A percentile compares a stretch with the other conserved stretches of the same genome.
These are phyloP conservation scores for Synergus japonicus DNA, from an alignment of 2,888 invertebrate genomes.

Conservation along the genomic window DNA sequence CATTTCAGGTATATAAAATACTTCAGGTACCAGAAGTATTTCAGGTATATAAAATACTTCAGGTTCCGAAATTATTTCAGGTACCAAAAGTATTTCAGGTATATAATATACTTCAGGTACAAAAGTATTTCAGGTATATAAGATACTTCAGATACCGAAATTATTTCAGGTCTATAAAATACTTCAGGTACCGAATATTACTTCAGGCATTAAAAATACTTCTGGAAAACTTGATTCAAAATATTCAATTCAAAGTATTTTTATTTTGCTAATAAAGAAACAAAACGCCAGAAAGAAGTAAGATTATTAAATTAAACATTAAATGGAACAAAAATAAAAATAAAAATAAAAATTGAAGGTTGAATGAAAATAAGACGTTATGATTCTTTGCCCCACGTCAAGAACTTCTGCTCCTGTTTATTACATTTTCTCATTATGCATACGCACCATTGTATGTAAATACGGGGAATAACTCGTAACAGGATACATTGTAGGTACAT, in stretches of 20 bases:
- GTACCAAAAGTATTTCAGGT: not conserved
- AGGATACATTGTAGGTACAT: constrained; percentile 21
- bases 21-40: not conserved
- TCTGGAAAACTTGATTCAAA: too few species aligned
- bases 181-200: not conserved
- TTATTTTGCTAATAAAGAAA: not conserved
- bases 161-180: too few species aligned
- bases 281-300: not conserved
- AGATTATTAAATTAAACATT: not conserved
- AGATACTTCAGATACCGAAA: not conserved
- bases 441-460: constrained; percentile 32
- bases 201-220: not conserved
- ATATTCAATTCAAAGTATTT: not conserved
- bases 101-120: too few species aligned
- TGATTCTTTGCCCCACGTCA: not conserved
- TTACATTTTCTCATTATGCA: constrained; percentile 19
- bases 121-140: not conserved
- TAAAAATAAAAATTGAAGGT: not conserved
- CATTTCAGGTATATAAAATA: too few species aligned
- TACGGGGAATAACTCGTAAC: not conserved
- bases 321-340: not conserved
- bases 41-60: not conserved
- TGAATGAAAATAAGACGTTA: constrained; percentile 4
- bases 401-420: constrained; percentile 25
- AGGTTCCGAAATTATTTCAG: not conserved